These are phyloP conservation scores for Rhagonycha fulva DNA, from an alignment of 2,888 invertebrate genomes.

Conservation along the genomic window DNA sequence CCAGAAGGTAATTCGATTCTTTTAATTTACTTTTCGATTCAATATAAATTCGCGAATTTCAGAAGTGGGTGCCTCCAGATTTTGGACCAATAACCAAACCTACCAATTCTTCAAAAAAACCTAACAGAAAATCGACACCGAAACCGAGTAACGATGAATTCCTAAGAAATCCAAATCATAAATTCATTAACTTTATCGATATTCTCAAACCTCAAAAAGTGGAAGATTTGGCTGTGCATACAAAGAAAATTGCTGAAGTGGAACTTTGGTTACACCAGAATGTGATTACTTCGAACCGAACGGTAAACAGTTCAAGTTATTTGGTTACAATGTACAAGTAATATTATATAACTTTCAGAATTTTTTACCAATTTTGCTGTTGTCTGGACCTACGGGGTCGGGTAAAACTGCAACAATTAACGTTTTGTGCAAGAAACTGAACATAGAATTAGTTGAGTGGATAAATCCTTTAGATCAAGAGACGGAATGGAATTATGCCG, in stretches of 20 bases:
- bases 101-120: not conserved
- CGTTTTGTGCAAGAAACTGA: constrained; percentile 66
- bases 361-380: constrained; percentile 63
- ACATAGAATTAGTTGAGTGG: constrained; percentile 74
- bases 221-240: constrained; percentile 73
- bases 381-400: constrained; percentile 84
- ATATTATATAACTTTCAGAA: constrained; percentile 36
- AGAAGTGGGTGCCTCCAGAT: not conserved
- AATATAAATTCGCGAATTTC: not conserved
- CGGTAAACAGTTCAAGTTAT: not conserved
- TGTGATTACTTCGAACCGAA: constrained; percentile 20
- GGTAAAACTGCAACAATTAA: constrained; percentile 80
- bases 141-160: not conserved
- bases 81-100: not conserved
- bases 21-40: not conserved
- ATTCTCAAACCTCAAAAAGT: constrained; percentile 62
- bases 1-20: not conserved
- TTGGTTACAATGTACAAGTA: not conserved
- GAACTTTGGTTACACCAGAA: constrained; percentile 65
- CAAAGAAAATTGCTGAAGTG: constrained; percentile 75
- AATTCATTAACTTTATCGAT: constrained; percentile 62
- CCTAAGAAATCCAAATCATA: not conserved
- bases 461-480: constrained; percentile 77
- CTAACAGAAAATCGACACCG: not conserved
- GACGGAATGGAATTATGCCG: constrained; percentile 59